Evolutionary conservation across 2,113 vertebrate species (phyloP), one percentile per base, ranked within the genome.

Genomic region (Bufo gargarizans): DNA sequence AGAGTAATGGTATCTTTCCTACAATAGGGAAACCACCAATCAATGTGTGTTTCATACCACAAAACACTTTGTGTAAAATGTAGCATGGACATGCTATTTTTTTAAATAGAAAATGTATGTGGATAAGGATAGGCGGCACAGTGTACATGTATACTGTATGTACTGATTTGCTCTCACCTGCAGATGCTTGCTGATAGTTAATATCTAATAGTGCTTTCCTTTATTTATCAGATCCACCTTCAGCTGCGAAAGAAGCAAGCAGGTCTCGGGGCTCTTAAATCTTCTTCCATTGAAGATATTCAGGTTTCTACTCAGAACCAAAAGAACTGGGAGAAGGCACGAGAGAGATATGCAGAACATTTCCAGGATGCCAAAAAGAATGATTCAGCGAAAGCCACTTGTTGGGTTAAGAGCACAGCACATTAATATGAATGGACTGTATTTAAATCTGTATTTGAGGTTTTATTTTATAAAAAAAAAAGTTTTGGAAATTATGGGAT

Each of bases 251-350:
- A 95, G 91, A 94, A 93, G 0, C 96, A 99, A 86, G 96, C 97
- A 0, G 98, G 98, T 88, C 93, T 99, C 90, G 98, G 98, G 43
- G 91, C 95, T 2, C 93, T 92, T n/a, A 93, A 88, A 6, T 82
- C 94, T 22, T 22, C 95, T 47, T 96, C 96, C 0, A 67, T 97
- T n/a, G 97, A 99, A 77, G 93, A 95, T 12, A 49, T 92, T 81
- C 94, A 95, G 1, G 89, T 91, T 72, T 94, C 92, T 74, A 96
- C 92, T 76, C 98, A 96, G 91, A 97, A 94, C 89, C 96, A 97
- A 82, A 96, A 95, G 91, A 99, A 99, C 91, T 99, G 98, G 98
- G 97, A 99, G 90, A 98, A 98, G 91, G 98, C 98, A 4, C 95
- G 98, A 79, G 97, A 98, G 89, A 95, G 98, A 82, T 99, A 97